Base-by-base conservation (phyloP, 2,113 vertebrate genomes). In the Coptodon bakossiorum region DNA sequence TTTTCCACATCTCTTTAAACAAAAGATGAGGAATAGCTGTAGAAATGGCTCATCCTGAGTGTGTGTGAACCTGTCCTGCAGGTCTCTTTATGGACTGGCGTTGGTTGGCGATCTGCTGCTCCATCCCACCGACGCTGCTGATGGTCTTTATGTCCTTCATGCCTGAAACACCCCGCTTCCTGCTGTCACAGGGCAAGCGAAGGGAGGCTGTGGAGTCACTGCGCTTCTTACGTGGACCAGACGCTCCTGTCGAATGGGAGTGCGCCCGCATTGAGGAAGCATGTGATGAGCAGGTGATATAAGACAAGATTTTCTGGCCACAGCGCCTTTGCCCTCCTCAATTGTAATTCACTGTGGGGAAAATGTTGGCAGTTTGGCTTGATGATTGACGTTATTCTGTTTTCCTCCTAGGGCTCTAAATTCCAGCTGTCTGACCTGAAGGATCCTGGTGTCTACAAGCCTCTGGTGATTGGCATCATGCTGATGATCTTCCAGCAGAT, bases 401-500 rank as follows among this genome's bases (percentile, higher is more conserved):
- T 79, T 22, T 9, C 22, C 76, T 48, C 71, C n/a, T 66, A 96
- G 97, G 93, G 95, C 86, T 94, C 92, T 5, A 76, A 86, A 12
- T 95, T 98, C 92, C 94, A 85, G 12, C 3, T 96, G 59, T 95
- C 94, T 2, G 96, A 98, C 93, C 95, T 99, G 82, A 93, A 93
- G 89, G 96, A 93, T 34, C 96, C 98, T 0, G 91, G 96, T 0
- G 57, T 98, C 90, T 98, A 97, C 94, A 99, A 98, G 93, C 98
- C 98, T 2, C 96, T 99, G 53, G 1, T 94, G 81, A 97, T 98
- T 3, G 98, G 98, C 8, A 4, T 98, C n/a, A 90, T 96, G 38
- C 94, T 99, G 80, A 99, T 99, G 98, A 59, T 97, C 19, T 97
- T 99, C 82, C 98, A 99, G 95, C 98, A 99, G 95, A 94, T 97